phyloP scores from a whole-genome alignment of 2,797 vertebrate species.

The Trachops cirrhosus region DNA sequence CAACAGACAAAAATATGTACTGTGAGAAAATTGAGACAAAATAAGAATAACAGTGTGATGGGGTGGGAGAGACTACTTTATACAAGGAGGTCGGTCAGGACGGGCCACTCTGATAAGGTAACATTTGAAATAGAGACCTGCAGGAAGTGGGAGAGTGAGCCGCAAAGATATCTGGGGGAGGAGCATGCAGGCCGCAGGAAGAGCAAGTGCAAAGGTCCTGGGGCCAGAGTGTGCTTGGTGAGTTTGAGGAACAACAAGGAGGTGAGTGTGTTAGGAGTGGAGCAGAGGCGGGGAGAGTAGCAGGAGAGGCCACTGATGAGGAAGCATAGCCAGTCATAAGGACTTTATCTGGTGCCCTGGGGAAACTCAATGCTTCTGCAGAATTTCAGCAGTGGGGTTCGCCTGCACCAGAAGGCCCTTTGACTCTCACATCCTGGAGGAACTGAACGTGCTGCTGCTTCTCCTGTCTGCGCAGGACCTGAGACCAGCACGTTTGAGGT shows the following conservation, averaged over 20 bases:
- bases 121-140: background rate
- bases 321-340: background rate
- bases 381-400: background rate
- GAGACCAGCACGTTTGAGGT: background rate
- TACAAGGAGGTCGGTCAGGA: background rate
- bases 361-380: background rate
- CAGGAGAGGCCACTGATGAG: background rate
- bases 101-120: background rate
- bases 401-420: background rate
- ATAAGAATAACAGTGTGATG: background rate
- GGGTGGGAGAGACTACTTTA: background rate
- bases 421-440: background rate
- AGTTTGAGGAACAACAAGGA: background rate
- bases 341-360: rapidly evolving
- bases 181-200: background rate
- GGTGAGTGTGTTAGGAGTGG: background rate
- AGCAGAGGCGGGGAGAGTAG: background rate
- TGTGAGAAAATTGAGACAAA: background rate
- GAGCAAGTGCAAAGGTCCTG: conserved; percentile 19
- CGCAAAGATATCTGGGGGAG: background rate
- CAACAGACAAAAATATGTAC: background rate
- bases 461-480: background rate
- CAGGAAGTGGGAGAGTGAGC: background rate
- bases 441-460: background rate
- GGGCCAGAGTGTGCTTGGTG: background rate